These are phyloP conservation scores for Dryobates pubescens DNA, from an alignment of 2,797 vertebrate genomes.

Conservation along the genomic window DNA sequence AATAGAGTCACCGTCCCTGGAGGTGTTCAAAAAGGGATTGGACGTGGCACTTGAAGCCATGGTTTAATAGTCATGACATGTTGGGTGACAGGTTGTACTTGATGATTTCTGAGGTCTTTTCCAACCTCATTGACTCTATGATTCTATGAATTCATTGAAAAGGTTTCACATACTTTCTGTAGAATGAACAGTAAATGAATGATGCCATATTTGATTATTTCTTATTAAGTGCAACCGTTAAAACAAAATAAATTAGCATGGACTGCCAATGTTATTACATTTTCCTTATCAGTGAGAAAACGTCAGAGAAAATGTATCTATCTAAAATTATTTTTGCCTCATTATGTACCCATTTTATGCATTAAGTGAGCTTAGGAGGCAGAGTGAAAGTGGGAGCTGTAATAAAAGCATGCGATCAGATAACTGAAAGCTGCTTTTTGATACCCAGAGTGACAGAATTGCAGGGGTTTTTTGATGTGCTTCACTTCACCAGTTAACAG, in stretches of 20 bases:
- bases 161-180: accelerated
- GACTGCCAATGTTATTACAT: background rate
- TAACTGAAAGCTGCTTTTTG: background rate
- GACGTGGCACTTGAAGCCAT: too few relatives aligned
- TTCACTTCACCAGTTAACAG: background rate
- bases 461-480: background rate
- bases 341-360: background rate
- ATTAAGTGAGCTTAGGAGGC: background rate
- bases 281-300: background rate
- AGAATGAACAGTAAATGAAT: background rate
- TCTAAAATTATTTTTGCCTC: background rate
- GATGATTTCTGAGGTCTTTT: too few relatives aligned
- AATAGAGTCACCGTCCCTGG: too few relatives aligned
- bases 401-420: background rate
- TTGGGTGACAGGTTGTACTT: too few relatives aligned
- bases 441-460: background rate
- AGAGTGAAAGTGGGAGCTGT: background rate
- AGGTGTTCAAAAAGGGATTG: too few relatives aligned
- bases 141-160: background rate
- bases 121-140: too few relatives aligned
- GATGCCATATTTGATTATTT: background rate
- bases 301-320: background rate
- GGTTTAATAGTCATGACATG: too few relatives aligned
- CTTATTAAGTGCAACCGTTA: background rate
- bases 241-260: background rate